Percentiles rank a stretch among this genome's conserved stretches.
These are phyloP conservation scores for Drosophila algonquin DNA, from an alignment of 2,888 invertebrate genomes.

Conservation along the genomic window DNA sequence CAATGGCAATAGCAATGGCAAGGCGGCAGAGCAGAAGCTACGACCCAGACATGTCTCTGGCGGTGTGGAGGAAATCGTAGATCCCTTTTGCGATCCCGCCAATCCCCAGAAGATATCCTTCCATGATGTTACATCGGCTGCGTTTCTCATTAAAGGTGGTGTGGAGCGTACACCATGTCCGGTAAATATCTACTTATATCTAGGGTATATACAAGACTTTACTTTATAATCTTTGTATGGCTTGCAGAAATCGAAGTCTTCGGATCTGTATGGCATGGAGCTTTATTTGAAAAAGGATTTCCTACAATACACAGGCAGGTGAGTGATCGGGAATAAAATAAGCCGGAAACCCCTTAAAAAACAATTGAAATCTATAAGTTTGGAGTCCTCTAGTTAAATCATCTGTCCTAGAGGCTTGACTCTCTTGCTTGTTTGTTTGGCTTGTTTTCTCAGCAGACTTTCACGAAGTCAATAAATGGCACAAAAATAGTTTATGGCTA, in stretches of 20 bases:
- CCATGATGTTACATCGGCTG: constrained; percentile 94
- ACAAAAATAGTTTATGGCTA: not conserved
- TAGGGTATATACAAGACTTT: too few species aligned
- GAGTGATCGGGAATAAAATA: constrained; percentile 49
- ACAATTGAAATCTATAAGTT: not conserved
- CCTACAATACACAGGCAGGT: constrained; percentile 97
- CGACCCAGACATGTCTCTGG: constrained; percentile 36
- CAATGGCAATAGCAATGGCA: constrained; percentile 20
- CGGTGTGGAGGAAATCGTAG: constrained; percentile 76
- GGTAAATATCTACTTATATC: constrained; percentile 81
- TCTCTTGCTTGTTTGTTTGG: too few species aligned
- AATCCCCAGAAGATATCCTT: constrained; percentile 90
- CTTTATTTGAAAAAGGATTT: constrained; percentile 97
- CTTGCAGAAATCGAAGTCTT: constrained; percentile 92
- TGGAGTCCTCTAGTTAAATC: not conserved
- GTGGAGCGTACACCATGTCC: constrained; percentile 94
- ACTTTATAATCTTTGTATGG: not conserved
- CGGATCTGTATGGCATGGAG: constrained; percentile 91
- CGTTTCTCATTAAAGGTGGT: constrained; percentile 93
- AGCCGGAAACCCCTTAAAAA: not conserved
- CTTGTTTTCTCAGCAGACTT: not conserved
- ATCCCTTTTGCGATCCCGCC: constrained; percentile 87
- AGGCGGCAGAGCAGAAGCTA: constrained; percentile 9
- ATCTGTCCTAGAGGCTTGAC: not conserved
- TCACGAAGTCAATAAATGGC: too few species aligned